Evolutionary conservation across 2,888 invertebrate genomes (phyloP), one percentile per base, ranked within the genome.

Genomic region (Ectobius pallidus): DNA sequence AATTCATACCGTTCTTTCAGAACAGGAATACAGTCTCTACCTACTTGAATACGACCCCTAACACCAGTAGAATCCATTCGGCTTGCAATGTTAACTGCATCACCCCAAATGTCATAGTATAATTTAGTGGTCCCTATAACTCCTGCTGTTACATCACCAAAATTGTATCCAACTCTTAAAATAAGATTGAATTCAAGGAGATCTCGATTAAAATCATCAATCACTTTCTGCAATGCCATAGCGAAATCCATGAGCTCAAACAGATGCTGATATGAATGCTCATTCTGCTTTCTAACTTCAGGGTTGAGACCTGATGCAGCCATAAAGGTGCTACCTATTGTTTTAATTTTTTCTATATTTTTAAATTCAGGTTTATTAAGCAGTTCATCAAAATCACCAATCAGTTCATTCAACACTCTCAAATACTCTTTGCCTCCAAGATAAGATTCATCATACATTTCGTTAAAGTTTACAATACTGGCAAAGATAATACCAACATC

Each of bases 91-190:
- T 99, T 99, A 0, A 99, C 98, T 0, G 98, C 96, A 82, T 99
- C 98, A 0, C 98, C 98, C 98, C 98, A 99, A 78, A 98, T 98
- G 82, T 98, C 98, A 79, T 97, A 99, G 82, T 96, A 95, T 74
- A 99, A 85, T 81, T 98, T 99, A 1, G 94, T 94, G 7, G 97
- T 97, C 0, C 98, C 98, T 70, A 99, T 97, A 2, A 99, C 87
- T 1, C 97, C 97, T 0, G 98, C 97, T 0, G 97, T 97, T 0
- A 99, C 96, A 78, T 97, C 97, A 0, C 98, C 98, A 78, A 92
- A 93, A 83, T 98, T 97, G 80, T 91, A 95, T 1, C 97, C 97
- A 75, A 96, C 92, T 75, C 94, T 86, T 42, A 96, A 84, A 63
- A 95, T 92, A 73, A 96, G 88, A 81, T 95, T 94, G 80, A 97